Evolutionary conservation across 1,140 invertebrate species (phyloP).

Genomic region (Plectus sambesii): DNA sequence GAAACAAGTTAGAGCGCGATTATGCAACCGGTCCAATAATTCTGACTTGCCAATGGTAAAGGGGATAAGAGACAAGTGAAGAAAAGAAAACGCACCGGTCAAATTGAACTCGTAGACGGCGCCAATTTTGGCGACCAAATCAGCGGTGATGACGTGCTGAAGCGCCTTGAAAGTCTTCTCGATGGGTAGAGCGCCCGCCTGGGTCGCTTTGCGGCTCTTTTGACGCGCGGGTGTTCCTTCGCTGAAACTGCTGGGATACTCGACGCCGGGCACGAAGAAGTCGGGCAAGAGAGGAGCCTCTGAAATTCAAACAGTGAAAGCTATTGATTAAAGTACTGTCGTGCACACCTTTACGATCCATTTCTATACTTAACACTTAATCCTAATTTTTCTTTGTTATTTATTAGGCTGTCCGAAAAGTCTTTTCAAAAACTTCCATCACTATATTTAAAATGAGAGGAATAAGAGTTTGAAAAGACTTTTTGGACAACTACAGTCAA

Average conservation of each 20-base stretch:
- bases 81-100: constrained; percentile 54
- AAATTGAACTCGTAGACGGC: constrained; percentile 79
- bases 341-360: too few species aligned
- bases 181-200: constrained; percentile 29
- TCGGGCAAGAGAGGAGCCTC: constrained; percentile 61
- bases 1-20: too few species aligned
- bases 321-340: too few species aligned
- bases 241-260: constrained; percentile 15
- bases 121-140: constrained; percentile 66
- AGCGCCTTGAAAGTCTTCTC: constrained; percentile 59
- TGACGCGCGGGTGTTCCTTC: constrained; percentile 24
- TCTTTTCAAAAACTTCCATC: too few species aligned
- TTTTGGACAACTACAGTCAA: too few species aligned
- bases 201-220: constrained; percentile 31
- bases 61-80: constrained; percentile 6
- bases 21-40: too few species aligned
- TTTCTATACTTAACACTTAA: too few species aligned
- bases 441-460: too few species aligned
- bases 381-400: too few species aligned
- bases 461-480: constrained; percentile 45
- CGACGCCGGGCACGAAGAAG: constrained; percentile 74
- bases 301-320: constrained; percentile 18
- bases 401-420: too few species aligned
- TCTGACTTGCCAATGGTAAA: constrained; percentile 12
- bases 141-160: constrained; percentile 58